Evolutionary conservation across 2,797 vertebrate species (phyloP).

Genomic region (Acanthurus tractus): DNA sequence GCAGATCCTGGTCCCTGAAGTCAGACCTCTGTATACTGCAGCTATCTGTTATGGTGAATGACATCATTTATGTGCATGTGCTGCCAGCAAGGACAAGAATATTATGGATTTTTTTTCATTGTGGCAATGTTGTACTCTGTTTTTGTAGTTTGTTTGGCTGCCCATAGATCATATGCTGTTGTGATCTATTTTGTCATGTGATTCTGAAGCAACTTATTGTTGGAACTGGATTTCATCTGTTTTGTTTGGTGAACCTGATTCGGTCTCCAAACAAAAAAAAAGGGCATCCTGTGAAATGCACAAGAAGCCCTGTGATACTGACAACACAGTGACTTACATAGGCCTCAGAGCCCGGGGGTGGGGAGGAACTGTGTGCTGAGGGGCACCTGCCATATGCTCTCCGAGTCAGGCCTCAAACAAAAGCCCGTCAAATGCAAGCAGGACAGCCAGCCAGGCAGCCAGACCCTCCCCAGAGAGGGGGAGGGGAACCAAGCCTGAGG

Average conservation of each 20-base stretch:
- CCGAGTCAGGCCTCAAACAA: conserved; percentile 83
- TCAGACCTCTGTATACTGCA: conserved; percentile 51
- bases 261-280: conserved; percentile 29
- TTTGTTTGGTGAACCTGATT: conserved; percentile 28
- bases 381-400: conserved; percentile 88
- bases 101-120: not conserved
- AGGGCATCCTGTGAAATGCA: conserved; percentile 55
- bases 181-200: not conserved
- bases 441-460: conserved; percentile 68
- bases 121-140: not conserved
- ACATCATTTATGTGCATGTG: conserved; percentile 42
- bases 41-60: conserved; percentile 63
- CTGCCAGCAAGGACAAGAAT: conserved; percentile 26
- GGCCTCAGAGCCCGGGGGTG: conserved; percentile 67
- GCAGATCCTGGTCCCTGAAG: conserved; percentile 53
- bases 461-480: conserved; percentile 71
- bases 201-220: conserved; percentile 6
- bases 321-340: conserved; percentile 48
- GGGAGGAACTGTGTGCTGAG: conserved; percentile 79
- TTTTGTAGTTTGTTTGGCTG: not conserved
- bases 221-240: conserved; percentile 11
- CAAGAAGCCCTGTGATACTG: conserved; percentile 48
- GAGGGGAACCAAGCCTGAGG: conserved; percentile 70
- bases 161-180: not conserved
- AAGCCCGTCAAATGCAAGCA: conserved; percentile 80